Evolutionary conservation across 2,888 invertebrate species (phyloP).

Genomic region (Gasteruption jaculator): DNA sequence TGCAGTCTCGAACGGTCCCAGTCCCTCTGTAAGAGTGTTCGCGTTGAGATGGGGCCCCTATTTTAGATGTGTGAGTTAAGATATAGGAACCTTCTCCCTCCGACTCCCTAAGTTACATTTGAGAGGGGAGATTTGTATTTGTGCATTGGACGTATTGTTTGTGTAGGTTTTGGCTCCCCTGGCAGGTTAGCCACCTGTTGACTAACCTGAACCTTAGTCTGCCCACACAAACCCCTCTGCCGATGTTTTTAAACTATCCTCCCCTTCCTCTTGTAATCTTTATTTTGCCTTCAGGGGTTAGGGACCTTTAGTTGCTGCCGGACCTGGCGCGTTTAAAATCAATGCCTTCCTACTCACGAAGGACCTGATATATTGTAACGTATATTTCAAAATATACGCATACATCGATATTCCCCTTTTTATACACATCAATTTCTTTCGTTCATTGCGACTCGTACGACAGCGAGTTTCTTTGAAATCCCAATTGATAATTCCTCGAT

Average conservation of each 20-base stretch:
- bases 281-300: conserved; percentile 41
- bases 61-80: conserved; percentile 40
- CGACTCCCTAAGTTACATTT: conserved; percentile 36
- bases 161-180: conserved; percentile 46
- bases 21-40: conserved; percentile 42
- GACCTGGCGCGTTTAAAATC: conserved; percentile 33
- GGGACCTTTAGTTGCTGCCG: conserved; percentile 31
- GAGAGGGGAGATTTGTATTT: conserved; percentile 46
- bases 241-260: conserved; percentile 45
- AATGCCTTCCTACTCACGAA: conserved; percentile 26
- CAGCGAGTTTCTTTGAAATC: too few species aligned
- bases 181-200: conserved; percentile 52
- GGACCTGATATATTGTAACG: too few species aligned
- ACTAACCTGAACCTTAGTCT: conserved; percentile 47
- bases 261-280: conserved; percentile 35
- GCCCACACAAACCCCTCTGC: conserved; percentile 39
- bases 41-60: conserved; percentile 38
- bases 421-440: too few species aligned
- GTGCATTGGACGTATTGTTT: conserved; percentile 49
- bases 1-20: conserved; percentile 49
- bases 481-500: too few species aligned
- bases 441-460: too few species aligned
- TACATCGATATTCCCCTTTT: too few species aligned
- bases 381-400: too few species aligned
- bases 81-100: conserved; percentile 38